Conservation (phyloP, 2,797 vertebrate species). For the Oophaga sylvatica region DNA sequence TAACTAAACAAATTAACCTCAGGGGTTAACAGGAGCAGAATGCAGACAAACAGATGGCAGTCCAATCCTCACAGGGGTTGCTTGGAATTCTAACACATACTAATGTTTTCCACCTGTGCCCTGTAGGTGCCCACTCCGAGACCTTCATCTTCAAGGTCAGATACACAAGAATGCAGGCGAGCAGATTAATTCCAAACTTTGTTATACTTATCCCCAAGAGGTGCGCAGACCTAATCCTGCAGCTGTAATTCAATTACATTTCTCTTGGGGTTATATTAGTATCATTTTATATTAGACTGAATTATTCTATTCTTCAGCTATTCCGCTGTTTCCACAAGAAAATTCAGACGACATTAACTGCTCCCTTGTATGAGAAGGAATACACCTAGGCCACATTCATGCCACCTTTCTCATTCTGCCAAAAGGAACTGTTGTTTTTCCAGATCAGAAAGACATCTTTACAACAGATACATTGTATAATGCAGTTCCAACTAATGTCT, state of each 20-base stretch:
- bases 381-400: not conserved
- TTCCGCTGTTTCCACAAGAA: not conserved
- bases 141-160: conserved; percentile 49
- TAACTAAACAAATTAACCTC: conserved; percentile 37
- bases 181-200: conserved; percentile 16
- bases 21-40: conserved; percentile 8
- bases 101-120: conserved; percentile 53
- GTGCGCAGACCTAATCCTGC: not conserved
- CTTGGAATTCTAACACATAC: conserved; percentile 22
- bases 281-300: not conserved
- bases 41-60: conserved; percentile 22
- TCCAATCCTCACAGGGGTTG: not conserved
- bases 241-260: conserved; percentile 13
- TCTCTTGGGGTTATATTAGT: not conserved
- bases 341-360: not conserved
- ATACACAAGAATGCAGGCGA: conserved; percentile 28
- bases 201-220: conserved; percentile 12
- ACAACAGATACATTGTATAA: no score
- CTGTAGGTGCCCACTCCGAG: conserved; percentile 2
- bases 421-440: no score
- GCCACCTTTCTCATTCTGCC: no score
- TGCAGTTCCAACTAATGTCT: no score
- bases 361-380: not conserved
- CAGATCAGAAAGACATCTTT: no score
- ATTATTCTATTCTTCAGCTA: not conserved